These are phyloP conservation scores for Colius striatus DNA, from an alignment of 2,113 vertebrate species.

Conservation along the genomic window DNA sequence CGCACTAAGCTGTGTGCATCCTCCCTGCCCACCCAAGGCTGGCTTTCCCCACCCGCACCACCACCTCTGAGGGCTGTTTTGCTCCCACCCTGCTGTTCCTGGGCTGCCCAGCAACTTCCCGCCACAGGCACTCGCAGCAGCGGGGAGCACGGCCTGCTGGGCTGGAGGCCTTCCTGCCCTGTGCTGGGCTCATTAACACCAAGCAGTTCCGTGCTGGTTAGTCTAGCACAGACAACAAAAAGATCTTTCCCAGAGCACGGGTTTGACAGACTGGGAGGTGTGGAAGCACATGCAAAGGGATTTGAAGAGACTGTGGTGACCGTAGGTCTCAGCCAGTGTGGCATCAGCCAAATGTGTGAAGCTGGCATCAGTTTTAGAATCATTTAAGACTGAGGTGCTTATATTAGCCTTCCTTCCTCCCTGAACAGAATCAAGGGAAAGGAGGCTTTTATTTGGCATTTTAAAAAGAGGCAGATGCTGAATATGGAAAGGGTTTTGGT, in stretches of 20 bases:
- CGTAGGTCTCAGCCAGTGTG: not conserved
- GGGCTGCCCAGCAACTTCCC: not conserved
- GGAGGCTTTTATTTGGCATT: not conserved
- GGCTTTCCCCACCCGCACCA: not conserved
- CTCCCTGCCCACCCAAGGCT: not conserved
- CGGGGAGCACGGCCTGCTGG: not conserved
- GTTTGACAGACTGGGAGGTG: not conserved
- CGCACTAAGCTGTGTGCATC: not conserved
- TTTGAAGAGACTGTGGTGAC: not conserved
- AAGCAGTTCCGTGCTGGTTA: not conserved
- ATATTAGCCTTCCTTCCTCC: not conserved
- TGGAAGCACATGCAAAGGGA: not conserved
- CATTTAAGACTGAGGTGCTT: not conserved
- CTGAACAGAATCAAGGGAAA: not conserved
- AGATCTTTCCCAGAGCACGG: not conserved
- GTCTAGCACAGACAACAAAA: not conserved
- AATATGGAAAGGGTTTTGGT: not conserved
- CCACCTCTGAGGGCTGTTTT: not conserved
- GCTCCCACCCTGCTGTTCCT: fast-evolving
- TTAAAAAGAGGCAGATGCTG: not conserved
- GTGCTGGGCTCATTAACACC: not conserved
- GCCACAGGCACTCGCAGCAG: fast-evolving
- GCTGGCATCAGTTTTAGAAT: not conserved
- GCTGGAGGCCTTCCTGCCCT: not conserved
- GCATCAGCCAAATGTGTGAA: not conserved